Conservation (phyloP, 2,888 invertebrate genomes). For the Ferdinandea cuprea region DNA sequence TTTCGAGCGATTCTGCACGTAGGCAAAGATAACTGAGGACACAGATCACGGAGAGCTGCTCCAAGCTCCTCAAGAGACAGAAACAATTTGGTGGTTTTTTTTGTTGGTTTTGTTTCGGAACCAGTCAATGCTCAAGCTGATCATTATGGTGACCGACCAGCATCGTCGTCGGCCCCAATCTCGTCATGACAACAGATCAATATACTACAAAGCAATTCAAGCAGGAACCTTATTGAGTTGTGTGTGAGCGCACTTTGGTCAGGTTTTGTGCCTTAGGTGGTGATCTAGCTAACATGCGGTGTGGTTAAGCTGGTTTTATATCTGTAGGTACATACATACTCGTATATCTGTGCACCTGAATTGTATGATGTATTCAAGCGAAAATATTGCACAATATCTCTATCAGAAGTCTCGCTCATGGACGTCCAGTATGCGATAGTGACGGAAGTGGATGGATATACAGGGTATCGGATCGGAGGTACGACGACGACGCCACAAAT, state of each 20-base stretch:
- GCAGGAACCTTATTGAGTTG: constrained; percentile 48
- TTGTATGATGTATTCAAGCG: constrained; percentile 50
- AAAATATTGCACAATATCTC: constrained; percentile 60
- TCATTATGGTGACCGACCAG: constrained; percentile 15
- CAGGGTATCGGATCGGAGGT: constrained; percentile 2
- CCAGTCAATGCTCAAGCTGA: constrained; percentile 20
- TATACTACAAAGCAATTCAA: constrained; percentile 8
- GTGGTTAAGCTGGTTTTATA: constrained; percentile 46
- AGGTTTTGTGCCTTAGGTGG: constrained; percentile 29
- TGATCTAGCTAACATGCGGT: constrained; percentile 11
- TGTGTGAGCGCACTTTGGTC: constrained; percentile 18
- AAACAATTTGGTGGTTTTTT: not conserved
- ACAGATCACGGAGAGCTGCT: not conserved
- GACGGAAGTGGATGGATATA: constrained; percentile 32
- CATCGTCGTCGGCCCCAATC: not conserved
- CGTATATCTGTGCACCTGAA: constrained; percentile 48
- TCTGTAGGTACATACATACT: no score
- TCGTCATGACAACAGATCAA: constrained; percentile 16
- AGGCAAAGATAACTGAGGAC: constrained; percentile 27
- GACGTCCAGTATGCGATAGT: constrained; percentile 27
- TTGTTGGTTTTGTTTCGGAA: constrained; percentile 7
- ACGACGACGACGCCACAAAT: not conserved
- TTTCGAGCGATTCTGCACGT: constrained; percentile 55
- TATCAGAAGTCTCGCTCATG: constrained; percentile 36
- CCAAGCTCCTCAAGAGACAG: constrained; percentile 1